These are phyloP conservation scores for Gasterosteus aculeatus DNA, from an alignment of 2,113 vertebrate genomes.

Conservation along the genomic window DNA sequence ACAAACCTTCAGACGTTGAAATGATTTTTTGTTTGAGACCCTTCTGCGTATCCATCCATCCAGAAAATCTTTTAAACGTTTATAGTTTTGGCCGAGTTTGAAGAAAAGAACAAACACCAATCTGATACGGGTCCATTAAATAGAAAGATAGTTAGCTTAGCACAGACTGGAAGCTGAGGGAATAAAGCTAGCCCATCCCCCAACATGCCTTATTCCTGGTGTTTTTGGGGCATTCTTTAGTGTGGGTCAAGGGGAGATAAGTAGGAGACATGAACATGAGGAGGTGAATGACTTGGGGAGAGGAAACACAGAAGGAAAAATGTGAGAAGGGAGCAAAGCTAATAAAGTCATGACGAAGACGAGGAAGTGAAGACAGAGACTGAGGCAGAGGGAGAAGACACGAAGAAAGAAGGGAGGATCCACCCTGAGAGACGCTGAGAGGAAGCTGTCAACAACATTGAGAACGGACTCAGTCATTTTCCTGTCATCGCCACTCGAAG, in stretches of 20 bases:
- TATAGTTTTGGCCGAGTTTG: not conserved
- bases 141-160: not conserved
- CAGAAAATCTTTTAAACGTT: no score
- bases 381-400: not conserved
- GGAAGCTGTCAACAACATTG: slow-evolving; percentile 38
- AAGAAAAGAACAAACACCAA: not conserved
- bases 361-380: not conserved
- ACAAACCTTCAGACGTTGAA: no score
- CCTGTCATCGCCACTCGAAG: slow-evolving; percentile 47
- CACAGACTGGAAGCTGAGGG: not conserved
- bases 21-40: no score
- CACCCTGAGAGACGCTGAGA: slow-evolving; percentile 29
- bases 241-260: not conserved
- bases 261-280: not conserved
- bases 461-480: slow-evolving; percentile 34
- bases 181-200: not conserved
- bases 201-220: not conserved
- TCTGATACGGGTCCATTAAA: not conserved
- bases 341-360: not conserved
- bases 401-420: slow-evolving; percentile 16
- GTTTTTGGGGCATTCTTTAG: not conserved
- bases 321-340: not conserved
- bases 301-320: not conserved
- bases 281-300: not conserved
- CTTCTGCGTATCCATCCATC: no score